These are phyloP conservation scores for Colius striatus DNA, from an alignment of 2,113 vertebrate genomes.

Conservation along the genomic window DNA sequence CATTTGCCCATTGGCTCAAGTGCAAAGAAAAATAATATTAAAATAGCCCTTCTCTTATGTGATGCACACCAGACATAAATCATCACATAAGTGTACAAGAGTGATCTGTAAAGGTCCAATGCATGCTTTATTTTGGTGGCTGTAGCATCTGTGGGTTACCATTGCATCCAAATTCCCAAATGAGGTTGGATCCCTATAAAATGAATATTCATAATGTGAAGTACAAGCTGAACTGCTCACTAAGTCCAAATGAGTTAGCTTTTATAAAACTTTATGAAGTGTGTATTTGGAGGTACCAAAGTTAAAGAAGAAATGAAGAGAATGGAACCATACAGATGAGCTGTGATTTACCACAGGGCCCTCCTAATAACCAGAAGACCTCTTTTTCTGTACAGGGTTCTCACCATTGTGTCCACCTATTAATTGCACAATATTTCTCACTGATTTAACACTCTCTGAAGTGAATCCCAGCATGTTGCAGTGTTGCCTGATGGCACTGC, in stretches of 20 bases:
- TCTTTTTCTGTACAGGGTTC: not conserved
- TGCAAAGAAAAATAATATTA: not conserved
- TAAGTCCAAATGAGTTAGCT: not conserved
- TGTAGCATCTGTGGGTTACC: not conserved
- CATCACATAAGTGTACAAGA: not conserved
- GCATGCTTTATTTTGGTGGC: not conserved
- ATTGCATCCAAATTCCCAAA: not conserved
- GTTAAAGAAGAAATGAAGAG: not conserved
- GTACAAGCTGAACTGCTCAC: not conserved
- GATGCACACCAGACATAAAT: not conserved
- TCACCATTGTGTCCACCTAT: not conserved
- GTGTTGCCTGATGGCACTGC: not conserved
- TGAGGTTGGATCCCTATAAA: not conserved
- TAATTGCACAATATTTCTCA: not conserved
- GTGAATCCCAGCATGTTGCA: not conserved
- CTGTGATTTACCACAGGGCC: not conserved
- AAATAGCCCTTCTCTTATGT: not conserved
- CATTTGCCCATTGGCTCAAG: not conserved
- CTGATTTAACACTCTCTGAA: not conserved
- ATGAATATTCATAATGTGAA: not conserved
- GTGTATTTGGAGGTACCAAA: not conserved
- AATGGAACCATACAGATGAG: not conserved
- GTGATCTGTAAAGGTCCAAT: not conserved
- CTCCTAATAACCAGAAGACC: not conserved
- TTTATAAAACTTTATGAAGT: not conserved